Evolutionary conservation across 2,888 invertebrate species (phyloP), one percentile per base, ranked within the genome.

Genomic region (Fragum whitleyi): DNA sequence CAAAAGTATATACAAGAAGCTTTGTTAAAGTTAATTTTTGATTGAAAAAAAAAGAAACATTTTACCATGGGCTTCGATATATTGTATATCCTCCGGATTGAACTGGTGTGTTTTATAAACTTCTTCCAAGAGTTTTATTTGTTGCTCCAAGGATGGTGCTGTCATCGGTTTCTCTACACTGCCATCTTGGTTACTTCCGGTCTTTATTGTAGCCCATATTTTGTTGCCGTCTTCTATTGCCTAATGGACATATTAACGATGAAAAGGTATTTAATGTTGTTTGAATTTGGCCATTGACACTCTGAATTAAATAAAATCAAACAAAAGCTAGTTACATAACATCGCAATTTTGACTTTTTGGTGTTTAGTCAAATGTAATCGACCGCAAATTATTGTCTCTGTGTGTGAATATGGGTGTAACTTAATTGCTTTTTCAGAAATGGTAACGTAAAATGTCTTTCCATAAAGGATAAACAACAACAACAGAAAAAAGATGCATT

Each of bases 151-250:
- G 68, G 82, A 82, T 16, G 85, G 85, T 26, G 82, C 80, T 42
- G 82, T 85, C 21, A 85, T 85, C 9, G 85, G 85, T 23, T 73
- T 73, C 21, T 73, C 57, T 14, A 62, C 70, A 5, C 68, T 70
- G 1, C 85, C 85, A 59, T 85, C 85, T 68, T 85, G 85, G 65
- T 85, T 85, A 23, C 62, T 74, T 47, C 76, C 84, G 14, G 81
- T 74, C 59, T 70, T 65, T 21, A 84, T 29, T 11, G 79, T 57
- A 19, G 71, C 85, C 85, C 85, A 85, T 42, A 85, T 80, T 36
- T 78, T 72, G 29, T 78, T 78, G n/a, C 36, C 61, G n/a, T 76
- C 73, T 39, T 61, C 61, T n/a, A 69, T 1, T 14, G 80, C 80
- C 80, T 80, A 51, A n/a, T n/a, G n/a, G n/a, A n/a, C 11, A 70